Evolutionary conservation across 1,140 invertebrate species (phyloP).

Genomic region (Drosophila repleta): DNA sequence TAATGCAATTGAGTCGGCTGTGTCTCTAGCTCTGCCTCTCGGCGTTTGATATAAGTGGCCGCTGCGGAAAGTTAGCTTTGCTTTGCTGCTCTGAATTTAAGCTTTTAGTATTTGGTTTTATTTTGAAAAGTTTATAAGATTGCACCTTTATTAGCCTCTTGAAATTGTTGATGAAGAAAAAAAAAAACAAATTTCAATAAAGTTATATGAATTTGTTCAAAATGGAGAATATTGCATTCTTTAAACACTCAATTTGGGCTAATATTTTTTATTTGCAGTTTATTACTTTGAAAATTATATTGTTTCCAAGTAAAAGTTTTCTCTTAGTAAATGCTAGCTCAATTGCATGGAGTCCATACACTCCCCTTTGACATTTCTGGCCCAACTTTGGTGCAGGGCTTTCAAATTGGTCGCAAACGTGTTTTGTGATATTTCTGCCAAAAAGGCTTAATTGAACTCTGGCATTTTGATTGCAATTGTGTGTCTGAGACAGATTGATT

Average conservation of each 20-base stretch:
- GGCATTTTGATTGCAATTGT: slow-evolving; percentile 25
- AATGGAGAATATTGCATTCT: too few species aligned
- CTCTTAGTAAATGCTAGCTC: too few species aligned
- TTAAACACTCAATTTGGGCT: too few species aligned
- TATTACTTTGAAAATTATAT: too few species aligned
- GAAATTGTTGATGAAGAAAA: too few species aligned
- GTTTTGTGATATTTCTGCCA: not conserved
- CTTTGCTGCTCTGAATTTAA: not conserved
- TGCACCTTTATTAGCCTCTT: too few species aligned
- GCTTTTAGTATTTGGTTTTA: too few species aligned
- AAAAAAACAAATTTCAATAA: not conserved
- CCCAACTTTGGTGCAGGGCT: not conserved
- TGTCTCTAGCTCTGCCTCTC: slow-evolving; percentile 2
- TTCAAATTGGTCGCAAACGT: not conserved
- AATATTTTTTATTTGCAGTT: too few species aligned
- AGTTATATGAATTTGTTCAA: not conserved
- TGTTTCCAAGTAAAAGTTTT: too few species aligned
- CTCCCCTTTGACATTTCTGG: too few species aligned
- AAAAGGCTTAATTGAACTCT: slow-evolving; percentile 26
- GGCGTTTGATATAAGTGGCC: slow-evolving; percentile 68
- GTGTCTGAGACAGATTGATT: slow-evolving; percentile 30
- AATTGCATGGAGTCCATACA: too few species aligned
- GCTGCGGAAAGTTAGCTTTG: not conserved
- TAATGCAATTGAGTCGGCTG: not conserved
- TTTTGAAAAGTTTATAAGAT: too few species aligned